These are phyloP conservation scores for Melospiza melodia DNA, from an alignment of 2,113 vertebrate genomes.

Conservation along the genomic window DNA sequence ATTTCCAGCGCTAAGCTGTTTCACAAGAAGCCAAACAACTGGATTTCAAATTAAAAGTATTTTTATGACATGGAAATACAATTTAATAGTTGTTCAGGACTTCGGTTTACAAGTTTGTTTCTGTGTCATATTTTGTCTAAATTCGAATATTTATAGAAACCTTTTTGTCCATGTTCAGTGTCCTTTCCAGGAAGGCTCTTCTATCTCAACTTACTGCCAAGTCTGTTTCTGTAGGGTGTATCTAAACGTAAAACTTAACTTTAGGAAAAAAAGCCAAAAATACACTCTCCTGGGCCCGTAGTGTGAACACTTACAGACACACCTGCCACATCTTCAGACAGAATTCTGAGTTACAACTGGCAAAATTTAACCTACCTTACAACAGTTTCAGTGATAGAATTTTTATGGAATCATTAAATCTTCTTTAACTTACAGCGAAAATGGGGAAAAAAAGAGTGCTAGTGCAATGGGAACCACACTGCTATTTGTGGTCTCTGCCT, in stretches of 20 bases:
- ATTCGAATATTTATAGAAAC: neutral
- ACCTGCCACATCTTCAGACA: neutral
- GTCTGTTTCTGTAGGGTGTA: neutral
- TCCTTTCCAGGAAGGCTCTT: neutral
- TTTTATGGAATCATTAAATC: neutral
- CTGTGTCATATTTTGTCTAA: neutral
- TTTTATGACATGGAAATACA: neutral
- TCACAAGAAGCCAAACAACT: neutral
- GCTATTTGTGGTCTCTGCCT: neutral
- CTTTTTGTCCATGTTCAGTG: neutral
- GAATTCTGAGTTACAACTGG: neutral
- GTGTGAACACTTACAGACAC: neutral
- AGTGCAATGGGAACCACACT: neutral
- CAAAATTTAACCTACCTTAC: neutral
- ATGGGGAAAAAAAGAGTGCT: neutral
- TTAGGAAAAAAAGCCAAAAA: neutral
- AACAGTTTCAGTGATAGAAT: neutral
- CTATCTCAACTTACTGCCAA: neutral
- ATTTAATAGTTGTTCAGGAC: neutral
- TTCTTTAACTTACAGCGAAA: neutral
- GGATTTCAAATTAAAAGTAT: neutral
- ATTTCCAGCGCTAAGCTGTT: neutral
- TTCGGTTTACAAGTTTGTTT: neutral
- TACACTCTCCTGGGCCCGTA: accelerated
- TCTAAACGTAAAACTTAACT: neutral